Evolutionary conservation across 2,797 vertebrate species (phyloP), one percentile per base, ranked within the genome.

Genomic region (Corythornis leucogaster): DNA sequence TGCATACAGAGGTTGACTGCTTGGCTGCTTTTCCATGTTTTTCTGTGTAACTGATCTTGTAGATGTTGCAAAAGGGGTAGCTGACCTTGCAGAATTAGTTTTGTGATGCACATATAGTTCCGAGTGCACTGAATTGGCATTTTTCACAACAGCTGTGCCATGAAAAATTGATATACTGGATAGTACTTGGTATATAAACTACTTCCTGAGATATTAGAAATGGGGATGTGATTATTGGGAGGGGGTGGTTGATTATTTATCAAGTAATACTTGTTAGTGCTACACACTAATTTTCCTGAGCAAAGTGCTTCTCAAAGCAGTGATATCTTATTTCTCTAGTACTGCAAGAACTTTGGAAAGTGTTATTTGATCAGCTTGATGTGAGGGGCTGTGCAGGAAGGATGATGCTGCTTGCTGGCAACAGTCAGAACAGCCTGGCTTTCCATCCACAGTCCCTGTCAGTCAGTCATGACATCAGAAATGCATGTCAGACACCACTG

Each of bases 171-270:
- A 84, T 75, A 12, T 53, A 55, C 31, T 80, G 30, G 22, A 43
- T 48, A 83, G 50, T 46, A 73, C 25, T 63, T 82, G 45, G 90
- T 80, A 80, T 18, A 51, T 92, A 80, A 93, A 92, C 76, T 69
- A 58, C 59, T 94, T 85, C 6, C 42, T 8, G 18, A 55, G 51
- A 38, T 79, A 79, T 79, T 89, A 91, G 58, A 91, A 88, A 81
- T 79, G 24, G 28, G 40, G 53, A 78, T 45, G 46, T 35, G 73
- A 64, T 91, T 70, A 40, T 69, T 76, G 6, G 6, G 30, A 53
- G 17, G 16, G 11, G 18, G 4, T 8, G 40, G 54, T 57, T 77
- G 45, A 28, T 92, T 92, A 48, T 21, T 92, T 75, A 68, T 9
- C 28, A 68, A 87, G 14, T 38, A 68, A 22, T 73, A 38, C 6